Evolutionary conservation across 2,797 vertebrate genomes (phyloP).

Genomic region (Simalia tracyae): DNA sequence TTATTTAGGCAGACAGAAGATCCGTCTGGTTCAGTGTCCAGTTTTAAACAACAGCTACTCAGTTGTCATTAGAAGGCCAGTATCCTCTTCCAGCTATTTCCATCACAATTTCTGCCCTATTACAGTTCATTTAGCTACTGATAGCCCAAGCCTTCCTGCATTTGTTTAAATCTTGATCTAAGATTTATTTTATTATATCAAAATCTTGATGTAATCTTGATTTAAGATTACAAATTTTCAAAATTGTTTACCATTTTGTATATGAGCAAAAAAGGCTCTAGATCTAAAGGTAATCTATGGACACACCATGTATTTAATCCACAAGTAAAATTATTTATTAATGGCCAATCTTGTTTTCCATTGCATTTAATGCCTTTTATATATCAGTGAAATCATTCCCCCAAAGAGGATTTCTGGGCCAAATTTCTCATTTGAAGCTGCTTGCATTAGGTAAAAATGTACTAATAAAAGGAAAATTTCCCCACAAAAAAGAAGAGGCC

Average conservation of each 20-base stretch:
- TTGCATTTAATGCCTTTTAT: not conserved
- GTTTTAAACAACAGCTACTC: not conserved
- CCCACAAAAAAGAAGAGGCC: not conserved
- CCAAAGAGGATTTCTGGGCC: not conserved
- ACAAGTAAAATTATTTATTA: not conserved
- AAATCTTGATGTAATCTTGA: not conserved
- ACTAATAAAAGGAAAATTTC: not conserved
- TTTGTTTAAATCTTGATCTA: not conserved
- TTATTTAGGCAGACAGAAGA: not conserved
- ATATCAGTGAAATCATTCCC: not conserved
- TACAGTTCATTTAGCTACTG: not conserved
- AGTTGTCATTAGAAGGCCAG: not conserved
- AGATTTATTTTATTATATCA: not conserved
- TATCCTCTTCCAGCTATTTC: not conserved
- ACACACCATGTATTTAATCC: not conserved
- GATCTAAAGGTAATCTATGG: not conserved
- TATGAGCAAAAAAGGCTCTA: slow-evolving; percentile 6
- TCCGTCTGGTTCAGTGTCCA: not conserved
- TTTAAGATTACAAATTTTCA: not conserved
- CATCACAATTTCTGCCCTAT: not conserved
- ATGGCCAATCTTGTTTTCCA: not conserved
- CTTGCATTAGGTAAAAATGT: not conserved
- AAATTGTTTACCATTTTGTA: not conserved
- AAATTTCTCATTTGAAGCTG: not conserved
- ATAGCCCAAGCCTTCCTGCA: not conserved